A percentile compares a stretch with the other conserved stretches of the same genome.
These are phyloP conservation scores for Zosterops borbonicus DNA, from an alignment of 2,113 vertebrate genomes.

Conservation along the genomic window DNA sequence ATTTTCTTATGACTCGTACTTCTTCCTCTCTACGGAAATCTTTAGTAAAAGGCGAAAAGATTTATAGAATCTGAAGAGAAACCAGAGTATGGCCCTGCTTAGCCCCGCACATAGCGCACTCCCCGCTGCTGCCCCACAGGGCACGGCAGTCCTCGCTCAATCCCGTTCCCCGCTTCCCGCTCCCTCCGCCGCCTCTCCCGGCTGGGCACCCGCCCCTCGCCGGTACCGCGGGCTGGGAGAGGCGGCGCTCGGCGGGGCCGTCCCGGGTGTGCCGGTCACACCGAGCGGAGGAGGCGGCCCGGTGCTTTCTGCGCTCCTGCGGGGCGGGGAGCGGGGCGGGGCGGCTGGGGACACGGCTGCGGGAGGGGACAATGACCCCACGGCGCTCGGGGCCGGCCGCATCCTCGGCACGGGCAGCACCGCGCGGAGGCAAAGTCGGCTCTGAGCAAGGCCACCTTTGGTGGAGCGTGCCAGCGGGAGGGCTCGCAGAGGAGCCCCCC, in stretches of 20 bases:
- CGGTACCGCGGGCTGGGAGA: rapidly evolving
- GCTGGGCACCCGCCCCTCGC: background rate
- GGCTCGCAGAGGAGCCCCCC: too few species aligned
- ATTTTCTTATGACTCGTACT: rapidly evolving
- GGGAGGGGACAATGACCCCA: rapidly evolving
- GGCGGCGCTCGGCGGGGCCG: rapidly evolving
- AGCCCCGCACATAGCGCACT: background rate
- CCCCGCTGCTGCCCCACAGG: rapidly evolving
- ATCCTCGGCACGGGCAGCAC: background rate
- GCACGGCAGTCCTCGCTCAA: background rate
- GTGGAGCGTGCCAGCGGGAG: too few species aligned
- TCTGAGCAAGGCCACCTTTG: background rate
- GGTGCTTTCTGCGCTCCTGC: background rate
- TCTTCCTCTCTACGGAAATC: constrained; percentile 16
- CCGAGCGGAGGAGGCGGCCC: too few species aligned
- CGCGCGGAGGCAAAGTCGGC: too few species aligned
- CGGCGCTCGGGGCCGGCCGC: too few species aligned
- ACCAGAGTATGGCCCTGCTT: rapidly evolving
- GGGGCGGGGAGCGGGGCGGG: background rate
- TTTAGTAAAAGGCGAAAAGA: constrained; percentile 48
- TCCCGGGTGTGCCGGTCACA: background rate
- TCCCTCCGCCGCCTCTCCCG: background rate
- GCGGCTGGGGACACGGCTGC: background rate
- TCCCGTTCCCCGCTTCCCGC: too few species aligned
- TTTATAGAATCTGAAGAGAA: background rate